Evolutionary conservation across 2,888 invertebrate species (phyloP).

Genomic region (Drosophila peninsularis): DNA sequence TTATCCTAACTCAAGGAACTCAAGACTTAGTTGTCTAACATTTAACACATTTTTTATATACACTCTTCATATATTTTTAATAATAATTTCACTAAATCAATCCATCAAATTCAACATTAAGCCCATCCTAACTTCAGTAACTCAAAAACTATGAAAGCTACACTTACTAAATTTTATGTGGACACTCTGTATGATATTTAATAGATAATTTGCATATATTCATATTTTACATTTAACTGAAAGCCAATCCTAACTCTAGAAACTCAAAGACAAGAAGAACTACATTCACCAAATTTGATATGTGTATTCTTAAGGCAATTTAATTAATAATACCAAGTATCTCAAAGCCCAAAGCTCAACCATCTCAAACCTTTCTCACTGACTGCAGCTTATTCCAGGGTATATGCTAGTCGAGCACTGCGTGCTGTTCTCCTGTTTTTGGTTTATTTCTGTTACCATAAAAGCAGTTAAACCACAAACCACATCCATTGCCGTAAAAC

Average conservation of each 20-base stretch:
- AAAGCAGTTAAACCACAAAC: conserved; percentile 81
- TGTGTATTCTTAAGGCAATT: neutral
- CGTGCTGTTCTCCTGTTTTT: conserved; percentile 12
- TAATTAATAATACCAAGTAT: neutral
- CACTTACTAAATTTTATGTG: too few relatives aligned
- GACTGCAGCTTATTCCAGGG: conserved; percentile 1
- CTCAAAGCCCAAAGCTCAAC: too few relatives aligned
- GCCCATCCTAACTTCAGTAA: too few relatives aligned
- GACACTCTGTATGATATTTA: neutral
- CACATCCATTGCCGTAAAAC: conserved; percentile 80
- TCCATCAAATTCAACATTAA: too few relatives aligned
- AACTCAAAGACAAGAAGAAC: neutral
- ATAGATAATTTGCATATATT: neutral
- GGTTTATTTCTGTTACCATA: conserved; percentile 66
- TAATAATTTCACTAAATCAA: too few relatives aligned
- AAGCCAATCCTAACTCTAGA: neutral
- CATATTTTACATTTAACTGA: neutral
- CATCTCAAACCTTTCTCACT: too few relatives aligned
- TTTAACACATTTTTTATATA: too few relatives aligned
- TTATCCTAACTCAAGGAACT: too few relatives aligned
- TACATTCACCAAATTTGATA: neutral
- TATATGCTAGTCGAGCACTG: neutral
- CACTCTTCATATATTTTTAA: too few relatives aligned
- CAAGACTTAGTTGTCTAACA: too few relatives aligned
- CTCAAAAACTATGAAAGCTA: neutral